phyloP scores from a whole-genome alignment of 2,888 invertebrate genomes.

The Troides aeacus region DNA sequence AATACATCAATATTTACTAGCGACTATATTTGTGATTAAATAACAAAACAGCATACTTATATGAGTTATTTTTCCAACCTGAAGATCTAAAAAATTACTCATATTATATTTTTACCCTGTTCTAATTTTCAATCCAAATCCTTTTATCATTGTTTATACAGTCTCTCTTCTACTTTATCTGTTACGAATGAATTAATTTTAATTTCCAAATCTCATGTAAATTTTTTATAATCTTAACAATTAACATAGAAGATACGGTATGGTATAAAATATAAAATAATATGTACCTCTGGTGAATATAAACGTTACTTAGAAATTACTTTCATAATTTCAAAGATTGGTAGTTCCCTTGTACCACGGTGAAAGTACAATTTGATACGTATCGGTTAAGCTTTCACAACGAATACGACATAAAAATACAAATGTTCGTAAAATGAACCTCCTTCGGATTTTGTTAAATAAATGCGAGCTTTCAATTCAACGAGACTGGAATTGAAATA shows the following conservation, averaged over 20 bases:
- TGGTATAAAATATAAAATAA: no score
- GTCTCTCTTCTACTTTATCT: background rate
- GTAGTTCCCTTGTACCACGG: no score
- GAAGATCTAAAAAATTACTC: background rate
- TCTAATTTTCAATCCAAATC: conserved; percentile 4
- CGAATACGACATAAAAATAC: conserved; percentile 19
- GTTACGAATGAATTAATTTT: background rate
- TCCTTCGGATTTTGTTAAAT: conserved; percentile 16
- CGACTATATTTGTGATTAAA: no score
- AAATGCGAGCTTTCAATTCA: conserved; percentile 21
- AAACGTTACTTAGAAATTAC: no score
- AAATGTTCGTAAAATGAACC: conserved; percentile 11
- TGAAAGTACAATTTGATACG: background rate
- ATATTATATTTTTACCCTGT: background rate
- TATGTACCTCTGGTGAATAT: no score
- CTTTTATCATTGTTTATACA: conserved; percentile 5
- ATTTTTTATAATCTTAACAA: no score
- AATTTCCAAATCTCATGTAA: no score
- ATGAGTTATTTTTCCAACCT: no score
- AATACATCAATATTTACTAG: no score
- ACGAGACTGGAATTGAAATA: conserved; percentile 4
- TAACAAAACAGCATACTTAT: no score
- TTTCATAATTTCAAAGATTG: no score
- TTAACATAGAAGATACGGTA: no score
- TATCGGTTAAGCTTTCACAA: conserved; percentile 9